Base-by-base conservation (phyloP, 30 jellyfish, hydroid and myxozoan genomes). In the Pseudorhiza aurosa region DNA sequence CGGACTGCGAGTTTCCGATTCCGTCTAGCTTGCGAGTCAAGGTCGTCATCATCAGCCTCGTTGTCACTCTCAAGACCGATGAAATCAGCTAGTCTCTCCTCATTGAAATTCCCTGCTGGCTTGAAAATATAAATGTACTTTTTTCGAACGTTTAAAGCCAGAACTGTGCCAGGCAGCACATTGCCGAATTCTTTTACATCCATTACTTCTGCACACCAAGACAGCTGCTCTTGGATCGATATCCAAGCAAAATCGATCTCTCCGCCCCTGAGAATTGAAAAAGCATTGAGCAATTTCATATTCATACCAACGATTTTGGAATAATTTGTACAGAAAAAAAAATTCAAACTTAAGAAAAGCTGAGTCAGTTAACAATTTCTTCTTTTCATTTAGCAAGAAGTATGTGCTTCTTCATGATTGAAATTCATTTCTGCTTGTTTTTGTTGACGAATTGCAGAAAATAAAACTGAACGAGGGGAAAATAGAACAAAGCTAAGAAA, bases 131-230 rank as follows among this genome's bases (percentile, higher is more conserved):
- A 65, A 33, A 81, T 47, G 62, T 85, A 86, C 71, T 93, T 93
- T 18, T 83, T 90, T 18, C 44, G 82, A 9, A 97, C 98, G 75
- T 87, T 93, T 18, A 93, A 53, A 7, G 97, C 98, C 10, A 93
- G 72, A 0, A 93, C 91, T 3, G 97, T 85, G 21, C 98, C 98
- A 18, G 98, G 97, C 35, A 75, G 30, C 35, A 93, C 76, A 12
- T 86, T 96, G 18, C 98, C 98, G 40, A 93, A 93, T 22, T 80
- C 83, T n/a, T 64, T 85, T n/a, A 80, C 83, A 42, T 93, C 91
- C 97, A 87, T 93, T 11, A 93, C 77, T 50, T 93, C 98, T 2
- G 96, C 88, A 51, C 98, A 93, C 98, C 98, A 93, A 19, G 85
- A 68, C 45, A 93, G 59, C 51, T 93, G 96, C 67, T 93, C 98